These are phyloP conservation scores for Tautogolabrus adspersus DNA, from an alignment of 2,113 vertebrate genomes.

Conservation along the genomic window DNA sequence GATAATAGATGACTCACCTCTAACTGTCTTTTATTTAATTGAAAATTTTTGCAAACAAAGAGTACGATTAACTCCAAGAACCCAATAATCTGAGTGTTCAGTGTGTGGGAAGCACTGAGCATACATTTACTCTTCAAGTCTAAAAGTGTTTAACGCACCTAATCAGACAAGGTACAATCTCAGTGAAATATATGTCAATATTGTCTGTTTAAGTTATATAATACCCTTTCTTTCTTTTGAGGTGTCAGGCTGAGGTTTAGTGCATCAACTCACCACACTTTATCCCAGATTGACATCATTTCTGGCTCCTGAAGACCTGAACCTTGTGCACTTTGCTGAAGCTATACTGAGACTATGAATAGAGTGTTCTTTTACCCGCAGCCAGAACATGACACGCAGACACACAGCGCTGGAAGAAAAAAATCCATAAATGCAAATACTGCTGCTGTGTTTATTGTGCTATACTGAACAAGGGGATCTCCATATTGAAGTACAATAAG, in stretches of 20 bases:
- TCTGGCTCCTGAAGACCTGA: background rate
- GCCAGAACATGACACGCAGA: conserved; percentile 37
- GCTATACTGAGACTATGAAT: conserved; percentile 23
- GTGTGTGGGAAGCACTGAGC: background rate
- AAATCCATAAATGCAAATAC: conserved; percentile 75
- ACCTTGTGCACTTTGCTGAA: background rate
- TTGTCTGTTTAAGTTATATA: background rate
- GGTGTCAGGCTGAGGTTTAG: background rate
- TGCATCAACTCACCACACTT: background rate
- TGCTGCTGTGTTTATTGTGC: conserved; percentile 44
- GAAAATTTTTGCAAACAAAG: conserved; percentile 17
- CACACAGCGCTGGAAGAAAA: conserved; percentile 9
- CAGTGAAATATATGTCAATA: background rate
- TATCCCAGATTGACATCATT: background rate
- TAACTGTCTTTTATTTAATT: background rate
- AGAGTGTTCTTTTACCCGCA: conserved; percentile 3
- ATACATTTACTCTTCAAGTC: background rate
- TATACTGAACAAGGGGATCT: conserved; percentile 28
- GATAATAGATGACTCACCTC: background rate
- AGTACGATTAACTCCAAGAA: conserved; percentile 4
- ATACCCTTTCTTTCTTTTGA: background rate
- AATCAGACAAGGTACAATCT: background rate
- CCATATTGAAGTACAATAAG: conserved; percentile 52
- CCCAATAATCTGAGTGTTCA: background rate
- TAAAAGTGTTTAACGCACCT: background rate